Evolutionary conservation across 2,113 vertebrate genomes (phyloP), one percentile per base, ranked within the genome.

Genomic region (Ceyx cyanopectus): DNA sequence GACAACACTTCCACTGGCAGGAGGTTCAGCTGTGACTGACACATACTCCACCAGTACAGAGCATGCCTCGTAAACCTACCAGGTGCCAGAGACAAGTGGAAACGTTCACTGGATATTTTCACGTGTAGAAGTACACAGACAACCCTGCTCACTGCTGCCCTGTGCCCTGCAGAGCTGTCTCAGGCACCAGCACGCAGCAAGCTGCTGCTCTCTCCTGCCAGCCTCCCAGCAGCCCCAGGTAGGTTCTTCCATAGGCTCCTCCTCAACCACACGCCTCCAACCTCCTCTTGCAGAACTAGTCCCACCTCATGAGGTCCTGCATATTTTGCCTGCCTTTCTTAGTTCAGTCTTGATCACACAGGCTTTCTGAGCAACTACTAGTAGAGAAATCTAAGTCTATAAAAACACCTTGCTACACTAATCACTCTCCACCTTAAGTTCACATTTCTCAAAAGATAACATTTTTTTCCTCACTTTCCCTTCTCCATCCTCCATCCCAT

Each of bases 101-200:
- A 73, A 58, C 0, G 10, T 40, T 69, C 22, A 1, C 30, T 62
- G 67, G 50, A 3, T 68, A 79, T 69, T 66, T 68, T 82, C 46
- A 73, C 81, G 21, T 16, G 9, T 4, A 13, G 14, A 80, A 81
- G 27, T 12, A 60, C 23, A 56, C 1, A 45, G 26, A 10, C 41
- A 45, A 12, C 30, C 46, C 58, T 26, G n/a, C 54, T 17, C 19
- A 7, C 1, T 8, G 30, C n/a, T 48, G 26, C 17, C 3, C 0
- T 10, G 24, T 51, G 58, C n/a, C 65, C 81, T n/a, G 58, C 73
- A 72, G 50, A 90, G n/a, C 37, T 17, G 13, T 23, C 66, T 65
- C 80, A 3, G 2, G 32, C 37, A 10, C 1, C 50, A 50, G 56
- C 61, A 63, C 0, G 0, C 5, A 0, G 40, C 4, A 14, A 18